These are phyloP conservation scores for Mesembrinibis cayennensis DNA, from an alignment of 2,113 vertebrate species.

Conservation along the genomic window DNA sequence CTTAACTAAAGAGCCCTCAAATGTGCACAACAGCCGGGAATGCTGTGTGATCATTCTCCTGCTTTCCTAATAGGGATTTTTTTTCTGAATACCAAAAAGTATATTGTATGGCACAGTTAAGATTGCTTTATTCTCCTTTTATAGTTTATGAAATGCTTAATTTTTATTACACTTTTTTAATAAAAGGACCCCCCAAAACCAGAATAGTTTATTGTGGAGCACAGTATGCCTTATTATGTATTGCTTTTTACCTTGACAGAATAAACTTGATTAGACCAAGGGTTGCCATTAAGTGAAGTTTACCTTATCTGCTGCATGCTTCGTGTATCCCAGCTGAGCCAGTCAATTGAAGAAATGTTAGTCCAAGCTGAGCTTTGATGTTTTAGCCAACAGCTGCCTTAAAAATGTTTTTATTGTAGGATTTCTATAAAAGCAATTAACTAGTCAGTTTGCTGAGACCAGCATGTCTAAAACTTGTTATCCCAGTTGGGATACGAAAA, in stretches of 20 bases:
- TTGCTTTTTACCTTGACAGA: constrained; percentile 17
- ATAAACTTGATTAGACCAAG: constrained; percentile 41
- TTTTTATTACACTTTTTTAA: constrained; percentile 14
- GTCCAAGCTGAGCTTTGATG: constrained; percentile 57
- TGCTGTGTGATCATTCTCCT: not conserved
- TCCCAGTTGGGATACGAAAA: constrained; percentile 29
- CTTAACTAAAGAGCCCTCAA: not conserved
- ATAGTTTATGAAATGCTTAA: constrained; percentile 14
- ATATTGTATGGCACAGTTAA: not conserved
- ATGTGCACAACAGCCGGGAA: not conserved
- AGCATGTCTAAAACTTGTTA: constrained; percentile 50
- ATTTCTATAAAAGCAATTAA: constrained; percentile 50
- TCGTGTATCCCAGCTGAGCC: constrained; percentile 28
- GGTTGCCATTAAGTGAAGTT: constrained; percentile 24
- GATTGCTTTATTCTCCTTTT: not conserved
- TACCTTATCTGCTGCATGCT: constrained; percentile 34
- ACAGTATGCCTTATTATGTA: not conserved
- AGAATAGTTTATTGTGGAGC: not conserved
- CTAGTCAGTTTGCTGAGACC: constrained; percentile 29
- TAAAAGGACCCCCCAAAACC: not conserved
- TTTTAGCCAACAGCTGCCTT: constrained; percentile 50
- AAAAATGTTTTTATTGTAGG: constrained; percentile 29
- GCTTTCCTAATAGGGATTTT: not conserved
- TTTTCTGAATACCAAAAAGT: not conserved
- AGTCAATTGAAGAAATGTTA: constrained; percentile 39